Evolutionary conservation across 2,888 invertebrate genomes (phyloP).

Genomic region (Parelbella ahira): DNA sequence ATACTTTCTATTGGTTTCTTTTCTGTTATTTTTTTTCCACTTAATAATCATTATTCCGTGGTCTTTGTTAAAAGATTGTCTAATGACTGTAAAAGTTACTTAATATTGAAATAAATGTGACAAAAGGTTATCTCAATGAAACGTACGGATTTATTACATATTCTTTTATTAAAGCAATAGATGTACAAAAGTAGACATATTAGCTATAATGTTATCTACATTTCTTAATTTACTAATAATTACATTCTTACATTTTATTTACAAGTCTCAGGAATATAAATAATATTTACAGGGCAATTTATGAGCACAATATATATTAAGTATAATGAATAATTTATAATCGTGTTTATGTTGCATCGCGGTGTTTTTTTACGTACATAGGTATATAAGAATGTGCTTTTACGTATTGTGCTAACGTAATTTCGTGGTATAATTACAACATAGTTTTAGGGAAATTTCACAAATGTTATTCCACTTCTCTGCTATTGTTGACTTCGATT

Average conservation of each 20-base stretch:
- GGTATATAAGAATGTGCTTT: neutral
- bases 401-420: conserved; percentile 2
- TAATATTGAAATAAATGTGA: no score
- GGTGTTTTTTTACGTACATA: no score
- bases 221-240: conserved; percentile 29
- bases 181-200: conserved; percentile 40
- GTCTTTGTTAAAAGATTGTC: no score
- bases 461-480: no score
- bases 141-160: conserved; percentile 28
- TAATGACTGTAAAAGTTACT: no score
- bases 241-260: conserved; percentile 33
- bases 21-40: no score
- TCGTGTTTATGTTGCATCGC: conserved; percentile 31
- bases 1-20: no score
- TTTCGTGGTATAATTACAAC: neutral
- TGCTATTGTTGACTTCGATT: no score
- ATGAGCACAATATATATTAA: conserved; percentile 38
- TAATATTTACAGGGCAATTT: conserved; percentile 65
- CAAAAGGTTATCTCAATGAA: no score
- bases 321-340: conserved; percentile 39
- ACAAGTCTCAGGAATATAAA: conserved; percentile 44
- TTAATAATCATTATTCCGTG: no score
- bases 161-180: conserved; percentile 32
- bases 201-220: conserved; percentile 47
- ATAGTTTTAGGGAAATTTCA: conserved; percentile 31